Percentiles rank a stretch among this genome's conserved stretches.
Evolutionary conservation across 2,888 invertebrate genomes (phyloP).

Genomic region (Globia sparganii): DNA sequence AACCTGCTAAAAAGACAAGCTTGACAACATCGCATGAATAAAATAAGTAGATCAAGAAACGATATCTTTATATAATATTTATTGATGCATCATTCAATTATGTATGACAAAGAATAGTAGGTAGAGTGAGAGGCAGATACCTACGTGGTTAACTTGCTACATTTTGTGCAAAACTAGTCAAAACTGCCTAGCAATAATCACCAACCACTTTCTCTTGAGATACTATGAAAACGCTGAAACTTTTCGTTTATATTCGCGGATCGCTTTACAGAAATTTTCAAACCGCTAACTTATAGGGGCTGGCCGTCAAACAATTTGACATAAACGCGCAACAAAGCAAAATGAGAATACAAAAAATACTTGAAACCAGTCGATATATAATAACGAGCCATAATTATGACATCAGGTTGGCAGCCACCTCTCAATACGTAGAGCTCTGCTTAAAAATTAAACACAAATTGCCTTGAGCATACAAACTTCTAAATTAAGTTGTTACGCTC

Average conservation of each 20-base stretch:
- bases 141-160: not conserved
- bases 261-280: conserved; percentile 41
- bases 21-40: conserved; percentile 51
- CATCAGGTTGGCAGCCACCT: conserved; percentile 70
- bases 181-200: not conserved
- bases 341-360: conserved; percentile 76
- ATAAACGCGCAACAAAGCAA: conserved; percentile 78
- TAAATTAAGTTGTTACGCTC: conserved; percentile 65
- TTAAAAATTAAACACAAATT: conserved; percentile 65
- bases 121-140: not conserved
- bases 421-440: conserved; percentile 60
- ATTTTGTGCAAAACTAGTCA: not conserved
- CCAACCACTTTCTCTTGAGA: not conserved
- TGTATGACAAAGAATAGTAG: not conserved
- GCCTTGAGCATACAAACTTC: conserved; percentile 67
- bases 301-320: conserved; percentile 69
- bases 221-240: not conserved
- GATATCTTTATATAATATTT: conserved; percentile 12
- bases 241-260: conserved; percentile 17
- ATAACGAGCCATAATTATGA: conserved; percentile 77
- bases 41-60: conserved; percentile 34
- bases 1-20: conserved; percentile 43
- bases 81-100: conserved; percentile 6
- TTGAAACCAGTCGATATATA: conserved; percentile 78
- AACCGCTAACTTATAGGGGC: conserved; percentile 44